Percentiles rank a stretch among this genome's conserved stretches.
Conservation (phyloP, 2,888 invertebrate genomes). For the Gandaritis pyraliata region DNA sequence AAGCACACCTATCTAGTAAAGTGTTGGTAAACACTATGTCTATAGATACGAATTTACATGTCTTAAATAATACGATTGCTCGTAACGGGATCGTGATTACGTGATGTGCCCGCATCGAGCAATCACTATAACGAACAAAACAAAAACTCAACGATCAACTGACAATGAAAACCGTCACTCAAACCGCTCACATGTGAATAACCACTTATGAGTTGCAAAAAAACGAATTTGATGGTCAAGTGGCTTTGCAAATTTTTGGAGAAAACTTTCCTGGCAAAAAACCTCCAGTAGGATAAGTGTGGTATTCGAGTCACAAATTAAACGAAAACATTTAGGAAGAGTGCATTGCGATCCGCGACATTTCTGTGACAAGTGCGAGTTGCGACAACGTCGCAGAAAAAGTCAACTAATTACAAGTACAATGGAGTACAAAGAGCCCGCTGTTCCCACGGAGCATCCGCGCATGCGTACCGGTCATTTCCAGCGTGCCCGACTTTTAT, state of each 20-base stretch:
- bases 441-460: conserved; percentile 80
- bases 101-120: conserved; percentile 29
- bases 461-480: conserved; percentile 78
- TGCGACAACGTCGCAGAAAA: conserved; percentile 64
- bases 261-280: conserved; percentile 43
- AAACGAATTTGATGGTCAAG: conserved; percentile 59
- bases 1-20: too few relatives aligned
- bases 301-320: conserved; percentile 70
- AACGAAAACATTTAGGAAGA: conserved; percentile 70
- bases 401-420: conserved; percentile 79
- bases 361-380: conserved; percentile 75
- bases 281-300: conserved; percentile 58
- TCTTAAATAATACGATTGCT: conserved; percentile 25
- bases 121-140: conserved; percentile 42
- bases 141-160: conserved; percentile 55
- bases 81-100: conserved; percentile 36
- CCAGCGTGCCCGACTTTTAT: conserved; percentile 80
- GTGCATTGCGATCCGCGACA: conserved; percentile 74
- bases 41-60: not conserved
- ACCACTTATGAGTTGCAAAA: conserved; percentile 64
- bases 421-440: conserved; percentile 80
- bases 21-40: too few relatives aligned
- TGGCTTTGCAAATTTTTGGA: conserved; percentile 47
- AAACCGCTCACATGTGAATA: conserved; percentile 69
- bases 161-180: conserved; percentile 71